phyloP scores from a whole-genome alignment of 2,113 vertebrate species.

The Ibidorhyncha struthersii region DNA sequence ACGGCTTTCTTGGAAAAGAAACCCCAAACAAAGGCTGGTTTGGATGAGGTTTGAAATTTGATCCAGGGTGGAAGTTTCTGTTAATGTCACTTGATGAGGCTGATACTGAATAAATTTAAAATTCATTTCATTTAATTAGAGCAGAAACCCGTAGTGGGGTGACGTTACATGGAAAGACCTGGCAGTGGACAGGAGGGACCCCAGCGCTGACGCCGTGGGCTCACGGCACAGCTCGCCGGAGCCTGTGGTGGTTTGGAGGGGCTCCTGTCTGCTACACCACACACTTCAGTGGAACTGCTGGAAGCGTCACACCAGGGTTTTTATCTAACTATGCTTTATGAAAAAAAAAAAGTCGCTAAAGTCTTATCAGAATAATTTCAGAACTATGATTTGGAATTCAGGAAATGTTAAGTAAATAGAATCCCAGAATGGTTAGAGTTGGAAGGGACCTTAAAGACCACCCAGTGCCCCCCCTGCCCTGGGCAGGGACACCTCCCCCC shows the following conservation, averaged over 20 bases:
- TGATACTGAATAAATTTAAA: background rate
- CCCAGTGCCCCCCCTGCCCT: background rate
- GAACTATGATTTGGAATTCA: background rate
- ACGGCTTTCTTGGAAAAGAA: background rate
- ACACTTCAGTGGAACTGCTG: accelerated
- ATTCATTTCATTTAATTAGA: background rate
- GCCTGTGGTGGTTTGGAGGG: background rate
- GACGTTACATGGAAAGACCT: background rate
- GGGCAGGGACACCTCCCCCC: background rate
- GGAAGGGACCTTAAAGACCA: background rate
- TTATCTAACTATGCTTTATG: background rate
- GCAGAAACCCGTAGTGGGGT: accelerated
- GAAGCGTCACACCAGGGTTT: background rate
- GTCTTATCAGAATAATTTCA: background rate
- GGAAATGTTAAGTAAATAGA: background rate
- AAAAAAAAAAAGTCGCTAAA: background rate
- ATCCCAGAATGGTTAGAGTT: background rate
- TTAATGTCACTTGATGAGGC: background rate
- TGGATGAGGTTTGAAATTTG: background rate
- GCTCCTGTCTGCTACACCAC: background rate
- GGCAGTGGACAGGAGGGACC: background rate
- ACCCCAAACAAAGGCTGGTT: background rate
- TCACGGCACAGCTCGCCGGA: too few relatives aligned
- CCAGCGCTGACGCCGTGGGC: background rate
- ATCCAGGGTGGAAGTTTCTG: background rate